Evolutionary conservation across 2,797 vertebrate species (phyloP), one percentile per base, ranked within the genome.

Genomic region (Otolemur crassicaudatus): DNA sequence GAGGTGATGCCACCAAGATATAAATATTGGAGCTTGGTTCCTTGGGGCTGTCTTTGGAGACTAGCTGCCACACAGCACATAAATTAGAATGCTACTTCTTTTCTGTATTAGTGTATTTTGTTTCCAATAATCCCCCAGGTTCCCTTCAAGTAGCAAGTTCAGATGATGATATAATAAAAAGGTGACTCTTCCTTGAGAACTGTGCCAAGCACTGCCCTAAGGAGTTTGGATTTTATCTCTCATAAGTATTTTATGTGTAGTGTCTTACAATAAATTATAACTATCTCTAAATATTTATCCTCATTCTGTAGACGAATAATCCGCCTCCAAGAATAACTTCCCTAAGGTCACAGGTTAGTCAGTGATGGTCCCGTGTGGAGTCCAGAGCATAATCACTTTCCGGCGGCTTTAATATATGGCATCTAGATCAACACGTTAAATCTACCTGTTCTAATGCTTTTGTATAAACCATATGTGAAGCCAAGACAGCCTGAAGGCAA

Each of bases 321-420:
- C n/a, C 34, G 40, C 20, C 20, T 75, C 31, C 29, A n/a, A 77
- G 29, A 92, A 43, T 20, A 37, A 43, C 31, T 40, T 61, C 12
- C n/a, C 79, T 34, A 8, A 61, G 22, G 43, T 16, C 49, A 40
- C 1, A 3, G 10, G 25, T 53, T 69, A 83, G 46, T 63, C 60
- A 19, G 8, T 29, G n/a, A 20, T 5, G 27, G 11, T 19, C 16
- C 72, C 20, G 23, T 4, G 2, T 3, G 19, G 2, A 5, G 16
- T 46, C 23, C 29, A 79, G 31, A n/a, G 43, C 6, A 11, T 25
- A 53, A 63, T 63, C 13, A 14, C 58, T 29, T 46, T 27, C 53
- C 23, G 49, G 13, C 16, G 37, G 37, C 40, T 88, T 46, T 16
- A n/a, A 56, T 23, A 53, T 49, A 10, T n/a, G n/a, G 49, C 46